These are phyloP conservation scores for Pangasianodon hypophthalmus DNA, from an alignment of 2,113 vertebrate species.

Conservation along the genomic window DNA sequence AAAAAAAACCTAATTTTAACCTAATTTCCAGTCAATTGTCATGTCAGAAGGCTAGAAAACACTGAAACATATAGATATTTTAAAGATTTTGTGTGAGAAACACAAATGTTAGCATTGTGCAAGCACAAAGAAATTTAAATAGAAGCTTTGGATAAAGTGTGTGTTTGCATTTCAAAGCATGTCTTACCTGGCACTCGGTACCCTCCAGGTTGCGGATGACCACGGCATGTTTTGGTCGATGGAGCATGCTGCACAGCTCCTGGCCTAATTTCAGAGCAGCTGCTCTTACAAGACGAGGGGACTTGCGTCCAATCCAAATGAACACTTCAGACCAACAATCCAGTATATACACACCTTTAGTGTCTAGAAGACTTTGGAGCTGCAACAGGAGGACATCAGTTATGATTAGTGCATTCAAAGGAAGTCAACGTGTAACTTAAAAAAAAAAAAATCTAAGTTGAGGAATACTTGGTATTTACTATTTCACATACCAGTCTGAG, in stretches of 20 bases:
- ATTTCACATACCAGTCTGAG: conserved; percentile 83
- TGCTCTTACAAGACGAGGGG: conserved; percentile 88
- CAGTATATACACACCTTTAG: conserved; percentile 91
- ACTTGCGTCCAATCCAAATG: conserved; percentile 97
- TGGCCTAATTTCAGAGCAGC: conserved; percentile 95
- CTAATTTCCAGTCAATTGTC: background rate
- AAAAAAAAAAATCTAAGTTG: background rate
- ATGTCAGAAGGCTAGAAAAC: background rate
- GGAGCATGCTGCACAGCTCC: conserved; percentile 94
- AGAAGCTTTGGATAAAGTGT: background rate
- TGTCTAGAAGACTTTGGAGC: conserved; percentile 94
- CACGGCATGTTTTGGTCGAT: conserved; percentile 88
- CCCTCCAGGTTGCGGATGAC: conserved; percentile 95
- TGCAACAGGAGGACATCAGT: conserved; percentile 54
- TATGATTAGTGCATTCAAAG: background rate
- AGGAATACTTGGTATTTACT: background rate
- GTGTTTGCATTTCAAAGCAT: background rate
- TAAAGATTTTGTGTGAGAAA: background rate
- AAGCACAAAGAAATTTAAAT: background rate
- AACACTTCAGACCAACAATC: conserved; percentile 98
- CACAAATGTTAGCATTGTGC: background rate
- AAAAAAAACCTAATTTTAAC: background rate
- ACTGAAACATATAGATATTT: background rate
- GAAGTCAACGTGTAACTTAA: background rate
- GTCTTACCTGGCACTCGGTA: conserved; percentile 88